These are phyloP conservation scores for Calliopsis andreniformis DNA, from an alignment of 1,140 invertebrate species.

Conservation along the genomic window DNA sequence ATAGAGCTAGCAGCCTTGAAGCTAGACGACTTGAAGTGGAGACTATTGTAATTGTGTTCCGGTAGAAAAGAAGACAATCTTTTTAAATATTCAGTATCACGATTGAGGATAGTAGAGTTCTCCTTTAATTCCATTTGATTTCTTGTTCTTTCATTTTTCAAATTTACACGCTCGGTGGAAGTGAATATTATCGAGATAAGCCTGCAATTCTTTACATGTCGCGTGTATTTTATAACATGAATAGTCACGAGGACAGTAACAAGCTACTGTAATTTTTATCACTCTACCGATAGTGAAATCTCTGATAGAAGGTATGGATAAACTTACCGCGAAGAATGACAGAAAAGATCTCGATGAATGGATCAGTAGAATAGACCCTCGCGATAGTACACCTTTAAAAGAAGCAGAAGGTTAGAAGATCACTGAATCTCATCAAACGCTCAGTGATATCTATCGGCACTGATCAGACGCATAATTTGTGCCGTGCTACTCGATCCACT, in stretches of 20 bases:
- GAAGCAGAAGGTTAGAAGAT: too few relatives aligned
- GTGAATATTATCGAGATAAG: background rate
- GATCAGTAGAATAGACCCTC: too few relatives aligned
- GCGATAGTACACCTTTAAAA: too few relatives aligned
- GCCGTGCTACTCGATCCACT: conserved; percentile 26
- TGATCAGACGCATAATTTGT: conserved; percentile 33
- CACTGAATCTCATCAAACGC: too few relatives aligned
- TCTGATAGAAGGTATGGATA: background rate
- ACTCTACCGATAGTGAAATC: background rate
- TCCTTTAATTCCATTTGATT: background rate
- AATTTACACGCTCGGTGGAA: background rate
- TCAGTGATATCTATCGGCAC: conserved; percentile 42
- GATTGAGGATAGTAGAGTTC: background rate
- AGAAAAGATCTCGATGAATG: conserved; percentile 7
- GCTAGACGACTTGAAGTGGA: background rate
- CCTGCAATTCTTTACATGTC: background rate
- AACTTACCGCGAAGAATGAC: conserved; percentile 1
- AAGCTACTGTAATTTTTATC: conserved; percentile 17
- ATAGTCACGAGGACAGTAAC: background rate
- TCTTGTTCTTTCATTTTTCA: background rate
- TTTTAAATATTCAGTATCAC: background rate
- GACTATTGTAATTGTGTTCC: too few relatives aligned
- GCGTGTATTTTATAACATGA: background rate
- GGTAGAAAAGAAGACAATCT: too few relatives aligned
- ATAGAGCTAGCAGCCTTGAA: background rate